These are phyloP conservation scores for Zygothrica quintamaculata DNA, from an alignment of 2,888 invertebrate genomes.

Conservation along the genomic window DNA sequence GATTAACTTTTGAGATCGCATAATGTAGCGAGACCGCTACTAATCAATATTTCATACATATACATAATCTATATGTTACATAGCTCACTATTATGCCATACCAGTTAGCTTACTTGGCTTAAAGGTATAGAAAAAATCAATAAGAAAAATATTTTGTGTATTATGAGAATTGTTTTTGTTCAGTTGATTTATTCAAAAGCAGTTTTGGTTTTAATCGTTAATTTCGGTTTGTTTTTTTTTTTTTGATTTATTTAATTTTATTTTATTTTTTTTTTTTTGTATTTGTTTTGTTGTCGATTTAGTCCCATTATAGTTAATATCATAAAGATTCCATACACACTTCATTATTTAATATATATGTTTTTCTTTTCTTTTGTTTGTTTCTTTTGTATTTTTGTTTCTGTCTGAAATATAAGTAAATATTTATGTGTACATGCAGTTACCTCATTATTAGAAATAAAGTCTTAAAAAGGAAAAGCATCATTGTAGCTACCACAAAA, in stretches of 20 bases:
- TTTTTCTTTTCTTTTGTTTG: too few relatives aligned
- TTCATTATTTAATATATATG: slow-evolving; percentile 35
- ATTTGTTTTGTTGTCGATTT: too few relatives aligned
- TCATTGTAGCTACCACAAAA: slow-evolving; percentile 72
- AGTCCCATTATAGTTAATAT: slow-evolving; percentile 67
- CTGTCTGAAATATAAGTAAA: slow-evolving; percentile 41
- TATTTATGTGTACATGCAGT: slow-evolving; percentile 39
- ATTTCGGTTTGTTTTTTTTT: slow-evolving; percentile 36
- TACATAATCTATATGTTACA: too few relatives aligned
- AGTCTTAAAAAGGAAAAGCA: slow-evolving; percentile 72
- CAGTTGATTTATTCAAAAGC: slow-evolving; percentile 74
- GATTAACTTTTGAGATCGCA: too few relatives aligned
- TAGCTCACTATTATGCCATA: too few relatives aligned
- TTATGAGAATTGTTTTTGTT: slow-evolving; percentile 45
- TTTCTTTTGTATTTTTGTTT: slow-evolving; percentile 32
- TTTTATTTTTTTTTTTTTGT: slow-evolving; percentile 31
- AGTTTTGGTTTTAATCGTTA: slow-evolving; percentile 52
- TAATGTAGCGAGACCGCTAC: too few relatives aligned
- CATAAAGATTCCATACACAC: slow-evolving; percentile 51
- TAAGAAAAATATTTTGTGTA: slow-evolving; percentile 5
- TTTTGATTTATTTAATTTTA: slow-evolving; percentile 45
- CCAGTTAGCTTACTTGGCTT: too few relatives aligned
- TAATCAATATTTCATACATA: too few relatives aligned
- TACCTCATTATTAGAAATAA: slow-evolving; percentile 60
- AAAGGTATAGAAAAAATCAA: too few relatives aligned